Evolutionary conservation across 2,888 invertebrate genomes (phyloP), one percentile per base, ranked within the genome.

Genomic region (Conchocele bisecta): DNA sequence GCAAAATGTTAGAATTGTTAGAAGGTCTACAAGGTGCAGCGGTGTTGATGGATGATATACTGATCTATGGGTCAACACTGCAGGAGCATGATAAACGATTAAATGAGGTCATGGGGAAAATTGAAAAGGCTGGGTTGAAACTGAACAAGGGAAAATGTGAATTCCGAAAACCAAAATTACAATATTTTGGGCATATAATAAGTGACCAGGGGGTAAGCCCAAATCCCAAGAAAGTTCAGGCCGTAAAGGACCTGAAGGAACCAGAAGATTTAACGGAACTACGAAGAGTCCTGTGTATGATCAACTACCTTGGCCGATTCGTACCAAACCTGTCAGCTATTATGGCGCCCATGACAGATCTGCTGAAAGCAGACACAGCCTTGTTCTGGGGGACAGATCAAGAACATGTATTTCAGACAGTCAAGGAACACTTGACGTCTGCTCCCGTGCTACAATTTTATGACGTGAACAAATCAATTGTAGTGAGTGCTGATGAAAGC

Each of bases 401-500:
- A 37, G 37, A 79, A 37, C 7, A 35, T n/a, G 57, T 75, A 17
- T 83, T 83, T 39, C 22, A 46, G 7, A 33, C 51, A 9, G 57
- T 75, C 1, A 84, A 82, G 41, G 33, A 60, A 15, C 22, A 51
- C 26, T 11, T 82, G 17, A 58, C 44, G 6, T 51, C 59, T 9
- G 39, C 83, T 17, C 73, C 73, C 4, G 59, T 68, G 3, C 65
- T 84, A 20, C 37, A 64, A n/a, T 81, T 67, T 20, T 81, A 79
- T 61, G 76, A 83, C 37, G 13, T 41, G 0, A 31, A 22, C 7
- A 75, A 79, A 48, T 69, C 81, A 17, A 72, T 72, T 13, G 48
- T 75, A 3, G 80, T 84, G 5, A 75, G 75, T 50, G 79, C 79
- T 1, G 82, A 82, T 29, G 67, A 77, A 0, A 79, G 74, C 20